A percentile compares a stretch with the other conserved stretches of the same genome.
phyloP scores from a whole-genome alignment of 1,140 invertebrate genomes.

The Drosophila insularis region DNA sequence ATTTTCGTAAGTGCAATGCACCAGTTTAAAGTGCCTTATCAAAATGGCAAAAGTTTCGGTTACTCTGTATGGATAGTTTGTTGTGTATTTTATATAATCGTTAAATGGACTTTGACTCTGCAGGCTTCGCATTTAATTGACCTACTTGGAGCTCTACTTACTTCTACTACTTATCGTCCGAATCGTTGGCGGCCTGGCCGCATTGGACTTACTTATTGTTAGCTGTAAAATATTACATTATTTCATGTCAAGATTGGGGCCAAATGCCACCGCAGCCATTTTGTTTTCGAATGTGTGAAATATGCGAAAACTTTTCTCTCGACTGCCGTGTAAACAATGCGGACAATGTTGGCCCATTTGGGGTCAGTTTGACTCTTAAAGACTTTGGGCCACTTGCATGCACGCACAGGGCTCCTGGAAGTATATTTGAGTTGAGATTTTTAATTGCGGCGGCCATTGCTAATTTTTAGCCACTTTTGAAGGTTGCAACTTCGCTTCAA shows the following conservation, averaged over 20 bases:
- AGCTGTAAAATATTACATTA: conserved; percentile 76
- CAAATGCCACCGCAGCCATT: conserved; percentile 48
- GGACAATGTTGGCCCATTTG: conserved; percentile 66
- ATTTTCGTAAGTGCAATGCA: conserved; percentile 68
- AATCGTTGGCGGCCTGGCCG: conserved; percentile 26
- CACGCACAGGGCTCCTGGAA: conserved; percentile 25
- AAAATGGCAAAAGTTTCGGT: conserved; percentile 14
- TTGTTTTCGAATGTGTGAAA: conserved; percentile 58
- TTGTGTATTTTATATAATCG: conserved; percentile 24
- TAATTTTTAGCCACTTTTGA: conserved; percentile 47
- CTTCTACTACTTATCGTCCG: conserved; percentile 37
- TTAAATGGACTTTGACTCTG: conserved; percentile 22
- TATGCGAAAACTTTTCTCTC: conserved; percentile 47
- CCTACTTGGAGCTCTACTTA: conserved; percentile 49
- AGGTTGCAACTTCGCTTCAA: conserved; percentile 41
- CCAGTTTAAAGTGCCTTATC: conserved; percentile 60
- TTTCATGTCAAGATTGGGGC: conserved; percentile 68
- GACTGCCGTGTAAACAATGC: conserved; percentile 56
- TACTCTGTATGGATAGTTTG: conserved; percentile 24
- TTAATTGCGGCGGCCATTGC: conserved; percentile 41
- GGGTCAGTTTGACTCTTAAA: conserved; percentile 36
- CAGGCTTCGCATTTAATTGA: conserved; percentile 71
- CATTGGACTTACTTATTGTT: conserved; percentile 53
- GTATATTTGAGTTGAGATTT: conserved; percentile 25
- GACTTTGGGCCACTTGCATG: conserved; percentile 58